phyloP scores from a whole-genome alignment of 2,113 vertebrate species.

The Gadus macrocephalus region DNA sequence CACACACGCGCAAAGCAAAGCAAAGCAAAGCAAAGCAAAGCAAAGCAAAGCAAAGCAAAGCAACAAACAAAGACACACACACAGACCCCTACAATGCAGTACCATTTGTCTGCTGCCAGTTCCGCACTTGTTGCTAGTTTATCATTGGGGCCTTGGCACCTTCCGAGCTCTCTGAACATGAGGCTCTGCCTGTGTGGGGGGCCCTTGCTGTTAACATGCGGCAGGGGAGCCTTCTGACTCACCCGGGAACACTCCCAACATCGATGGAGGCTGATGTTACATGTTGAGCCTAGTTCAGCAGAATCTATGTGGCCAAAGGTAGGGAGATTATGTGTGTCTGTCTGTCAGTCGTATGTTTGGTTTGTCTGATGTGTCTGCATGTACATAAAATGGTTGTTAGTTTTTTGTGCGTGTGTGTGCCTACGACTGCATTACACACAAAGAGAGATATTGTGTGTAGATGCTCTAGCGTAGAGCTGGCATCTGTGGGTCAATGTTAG shows the following conservation, averaged over 20 bases:
- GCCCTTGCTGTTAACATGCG: conserved; percentile 1
- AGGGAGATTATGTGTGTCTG: not conserved
- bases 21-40: too few species aligned
- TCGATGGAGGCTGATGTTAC: not conserved
- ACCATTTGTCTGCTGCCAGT: conserved; percentile 53
- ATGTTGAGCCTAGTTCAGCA: not conserved
- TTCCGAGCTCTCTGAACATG: conserved; percentile 24
- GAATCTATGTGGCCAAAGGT: not conserved
- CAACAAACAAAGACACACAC: conserved; percentile 9
- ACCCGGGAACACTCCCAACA: not conserved
- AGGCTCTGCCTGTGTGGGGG: not conserved
- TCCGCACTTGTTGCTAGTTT: conserved; percentile 40
- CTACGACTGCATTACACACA: too few species aligned
- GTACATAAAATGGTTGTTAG: not conserved
- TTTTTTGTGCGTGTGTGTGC: not conserved
- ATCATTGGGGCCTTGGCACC: conserved; percentile 32
- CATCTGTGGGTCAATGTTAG: not conserved
- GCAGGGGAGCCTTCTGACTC: not conserved
- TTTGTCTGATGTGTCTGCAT: not conserved
- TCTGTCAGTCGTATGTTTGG: not conserved
- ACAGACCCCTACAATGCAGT: conserved; percentile 11
- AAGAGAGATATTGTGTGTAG: too few species aligned
- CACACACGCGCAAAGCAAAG: too few species aligned
- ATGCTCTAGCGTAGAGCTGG: not conserved
- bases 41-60: too few species aligned